Evolutionary conservation across 2,113 vertebrate genomes (phyloP).

Genomic region (Carassius auratus): DNA sequence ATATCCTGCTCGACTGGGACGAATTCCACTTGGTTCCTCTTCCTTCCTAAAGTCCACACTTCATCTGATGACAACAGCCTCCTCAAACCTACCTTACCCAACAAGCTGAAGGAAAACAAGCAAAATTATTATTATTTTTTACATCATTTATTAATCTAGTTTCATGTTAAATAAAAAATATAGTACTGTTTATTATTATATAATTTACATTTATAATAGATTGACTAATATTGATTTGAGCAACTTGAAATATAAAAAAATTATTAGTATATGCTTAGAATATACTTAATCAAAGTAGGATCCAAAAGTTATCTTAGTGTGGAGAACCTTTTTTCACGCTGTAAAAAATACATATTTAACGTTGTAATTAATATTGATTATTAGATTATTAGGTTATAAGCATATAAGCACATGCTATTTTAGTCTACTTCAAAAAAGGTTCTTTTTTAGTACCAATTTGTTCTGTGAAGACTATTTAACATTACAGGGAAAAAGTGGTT

Average conservation of each 20-base stretch:
- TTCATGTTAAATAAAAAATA: background rate
- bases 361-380: background rate
- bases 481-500: too few relatives aligned
- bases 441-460: too few relatives aligned
- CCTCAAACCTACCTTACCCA: slow-evolving; percentile 56
- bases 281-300: too few relatives aligned
- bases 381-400: too few relatives aligned
- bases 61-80: slow-evolving; percentile 56
- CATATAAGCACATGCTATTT: background rate
- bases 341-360: too few relatives aligned
- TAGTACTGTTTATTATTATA: background rate
- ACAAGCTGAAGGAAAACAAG: slow-evolving; percentile 53
- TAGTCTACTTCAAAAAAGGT: background rate
- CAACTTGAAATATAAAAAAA: background rate
- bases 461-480: too few relatives aligned
- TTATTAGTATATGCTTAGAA: background rate
- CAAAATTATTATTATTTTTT: background rate
- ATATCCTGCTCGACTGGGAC: slow-evolving; percentile 40
- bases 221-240: background rate
- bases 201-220: background rate
- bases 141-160: background rate
- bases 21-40: slow-evolving; percentile 44
- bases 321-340: background rate
- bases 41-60: slow-evolving; percentile 57
- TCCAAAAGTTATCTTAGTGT: too few relatives aligned